phyloP scores from a whole-genome alignment of 1,140 invertebrate genomes.

The Palaemon carinicauda region DNA sequence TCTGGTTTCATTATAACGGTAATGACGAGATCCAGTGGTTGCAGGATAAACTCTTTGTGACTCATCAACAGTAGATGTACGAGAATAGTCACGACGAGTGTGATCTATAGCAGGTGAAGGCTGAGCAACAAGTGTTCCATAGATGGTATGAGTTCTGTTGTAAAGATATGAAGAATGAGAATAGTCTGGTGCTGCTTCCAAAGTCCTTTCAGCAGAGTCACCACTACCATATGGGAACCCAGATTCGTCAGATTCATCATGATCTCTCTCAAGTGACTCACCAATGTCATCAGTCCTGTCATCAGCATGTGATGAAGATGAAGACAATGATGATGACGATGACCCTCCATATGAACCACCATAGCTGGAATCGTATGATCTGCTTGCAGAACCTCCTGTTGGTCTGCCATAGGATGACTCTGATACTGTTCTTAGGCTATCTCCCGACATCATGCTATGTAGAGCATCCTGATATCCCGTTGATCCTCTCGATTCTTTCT shows the following conservation, averaged over 20 bases:
- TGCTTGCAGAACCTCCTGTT: neutral
- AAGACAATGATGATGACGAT: neutral
- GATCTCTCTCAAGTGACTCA: neutral
- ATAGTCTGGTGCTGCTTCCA: neutral
- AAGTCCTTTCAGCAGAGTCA: neutral
- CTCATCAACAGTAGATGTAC: neutral
- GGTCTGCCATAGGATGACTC: neutral
- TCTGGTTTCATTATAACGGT: conserved; percentile 32
- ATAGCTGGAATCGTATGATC: neutral
- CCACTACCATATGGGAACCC: neutral
- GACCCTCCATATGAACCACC: conserved; percentile 7
- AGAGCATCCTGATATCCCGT: conserved; percentile 10
- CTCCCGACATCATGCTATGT: conserved; percentile 29
- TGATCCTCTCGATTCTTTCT: neutral
- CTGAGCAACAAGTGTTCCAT: neutral
- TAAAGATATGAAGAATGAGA: neutral
- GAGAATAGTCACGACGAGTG: neutral
- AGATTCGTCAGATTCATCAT: neutral
- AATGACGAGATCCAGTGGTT: neutral
- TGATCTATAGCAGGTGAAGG: neutral
- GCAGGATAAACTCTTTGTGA: neutral
- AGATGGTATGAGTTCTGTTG: conserved; percentile 11
- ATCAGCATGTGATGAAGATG: neutral
- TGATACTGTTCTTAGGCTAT: conserved; percentile 15
- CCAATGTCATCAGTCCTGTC: neutral